phyloP scores from a whole-genome alignment of 2,113 vertebrate species.

The Aphelocoma coerulescens region DNA sequence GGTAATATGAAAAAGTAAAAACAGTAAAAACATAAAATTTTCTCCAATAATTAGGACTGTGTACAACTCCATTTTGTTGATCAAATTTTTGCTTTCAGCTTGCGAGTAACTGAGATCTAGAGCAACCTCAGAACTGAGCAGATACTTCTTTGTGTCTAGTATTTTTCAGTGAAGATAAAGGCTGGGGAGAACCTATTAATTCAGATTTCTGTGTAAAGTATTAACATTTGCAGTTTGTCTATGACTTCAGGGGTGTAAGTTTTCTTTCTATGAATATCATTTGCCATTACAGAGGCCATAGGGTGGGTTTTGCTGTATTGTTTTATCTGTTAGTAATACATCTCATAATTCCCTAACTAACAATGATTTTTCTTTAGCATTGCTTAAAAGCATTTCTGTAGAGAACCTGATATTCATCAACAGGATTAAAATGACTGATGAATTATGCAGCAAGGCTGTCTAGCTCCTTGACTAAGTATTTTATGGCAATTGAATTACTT shows the following conservation, averaged over 20 bases:
- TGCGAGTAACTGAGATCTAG: not conserved
- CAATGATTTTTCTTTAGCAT: constrained; percentile 14
- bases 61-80: not conserved
- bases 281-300: not conserved
- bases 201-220: not conserved
- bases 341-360: constrained; percentile 17
- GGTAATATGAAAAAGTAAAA: not conserved
- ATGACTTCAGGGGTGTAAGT: not conserved
- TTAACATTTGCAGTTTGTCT: not conserved
- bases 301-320: not conserved
- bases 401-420: constrained; percentile 17
- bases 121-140: not conserved
- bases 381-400: constrained; percentile 54
- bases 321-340: constrained; percentile 10
- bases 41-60: not conserved
- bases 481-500: constrained; percentile 40
- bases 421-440: constrained; percentile 51
- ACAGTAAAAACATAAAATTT: not conserved
- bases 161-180: not conserved
- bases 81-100: not conserved
- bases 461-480: constrained; percentile 50
- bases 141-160: not conserved
- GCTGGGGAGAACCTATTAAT: not conserved
- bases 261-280: not conserved
- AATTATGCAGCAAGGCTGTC: constrained; percentile 52